A percentile compares a stretch with the other conserved stretches of the same genome.
Conservation (phyloP, 2,797 vertebrate genomes). For the Ambastaia sidthimunki region DNA sequence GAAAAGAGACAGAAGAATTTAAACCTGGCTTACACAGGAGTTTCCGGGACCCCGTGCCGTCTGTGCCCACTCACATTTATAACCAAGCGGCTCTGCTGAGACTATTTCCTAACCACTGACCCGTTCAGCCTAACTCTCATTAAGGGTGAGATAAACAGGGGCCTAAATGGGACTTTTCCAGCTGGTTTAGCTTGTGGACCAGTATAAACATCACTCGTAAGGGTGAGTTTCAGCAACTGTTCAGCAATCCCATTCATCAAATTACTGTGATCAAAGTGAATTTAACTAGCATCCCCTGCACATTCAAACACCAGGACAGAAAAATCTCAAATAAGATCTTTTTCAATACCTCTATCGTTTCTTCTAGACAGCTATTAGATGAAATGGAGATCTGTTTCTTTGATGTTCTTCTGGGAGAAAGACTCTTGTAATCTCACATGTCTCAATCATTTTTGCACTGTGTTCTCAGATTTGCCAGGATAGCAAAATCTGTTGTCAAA, state of each 20-base stretch:
- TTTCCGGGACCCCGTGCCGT: constrained; percentile 76
- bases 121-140: constrained; percentile 79
- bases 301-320: constrained; percentile 3
- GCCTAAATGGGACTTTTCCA: constrained; percentile 38
- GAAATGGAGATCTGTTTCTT: constrained; percentile 1
- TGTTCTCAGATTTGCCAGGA: not conserved
- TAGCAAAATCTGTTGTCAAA: not conserved
- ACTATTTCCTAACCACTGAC: constrained; percentile 80
- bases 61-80: constrained; percentile 76
- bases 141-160: constrained; percentile 77
- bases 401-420: not conserved
- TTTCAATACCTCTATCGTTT: not conserved
- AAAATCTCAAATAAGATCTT: constrained; percentile 1
- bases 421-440: not conserved
- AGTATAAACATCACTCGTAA: too few relatives aligned
- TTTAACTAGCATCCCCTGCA: not conserved
- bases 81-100: constrained; percentile 74
- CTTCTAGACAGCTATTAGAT: not conserved
- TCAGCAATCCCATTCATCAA: not conserved
- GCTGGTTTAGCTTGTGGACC: too few relatives aligned
- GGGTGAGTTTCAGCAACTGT: too few relatives aligned
- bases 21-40: constrained; percentile 72
- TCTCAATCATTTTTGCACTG: not conserved
- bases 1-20: constrained; percentile 57
- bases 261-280: constrained; percentile 8